Conservation (phyloP, 2,113 vertebrate species). For the Enhydra lutris region DNA sequence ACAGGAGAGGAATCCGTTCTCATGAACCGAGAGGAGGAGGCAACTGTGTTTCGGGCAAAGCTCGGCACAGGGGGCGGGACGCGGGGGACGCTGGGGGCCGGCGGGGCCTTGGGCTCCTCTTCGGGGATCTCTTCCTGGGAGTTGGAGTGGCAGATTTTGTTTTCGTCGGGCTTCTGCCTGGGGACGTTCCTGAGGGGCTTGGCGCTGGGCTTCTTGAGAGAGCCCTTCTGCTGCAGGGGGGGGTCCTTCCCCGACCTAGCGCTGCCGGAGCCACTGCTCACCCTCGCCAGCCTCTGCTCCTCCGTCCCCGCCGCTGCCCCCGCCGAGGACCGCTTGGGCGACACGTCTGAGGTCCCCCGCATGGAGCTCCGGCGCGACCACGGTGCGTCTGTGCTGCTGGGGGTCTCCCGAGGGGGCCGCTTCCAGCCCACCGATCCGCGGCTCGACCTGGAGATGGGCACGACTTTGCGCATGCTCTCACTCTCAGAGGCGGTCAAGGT, state of each 20-base stretch:
- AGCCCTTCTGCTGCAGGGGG: conserved; percentile 71
- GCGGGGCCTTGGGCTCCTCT: conserved; percentile 78
- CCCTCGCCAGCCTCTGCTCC: conserved; percentile 84
- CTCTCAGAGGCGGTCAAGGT: conserved; percentile 88
- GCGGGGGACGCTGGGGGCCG: conserved; percentile 65
- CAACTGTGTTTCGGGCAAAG: conserved; percentile 95
- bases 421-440: conserved; percentile 76
- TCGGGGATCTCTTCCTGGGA: conserved; percentile 82
- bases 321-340: conserved; percentile 80
- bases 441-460: conserved; percentile 89
- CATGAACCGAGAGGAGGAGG: conserved; percentile 88
- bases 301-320: conserved; percentile 87
- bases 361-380: conserved; percentile 84
- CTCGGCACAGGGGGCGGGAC: conserved; percentile 81
- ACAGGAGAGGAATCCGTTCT: conserved; percentile 82
- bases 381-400: conserved; percentile 66
- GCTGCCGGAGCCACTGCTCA: conserved; percentile 65
- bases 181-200: conserved; percentile 89
- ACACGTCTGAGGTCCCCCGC: conserved; percentile 83
- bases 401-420: conserved; percentile 74
- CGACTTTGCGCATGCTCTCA: conserved; percentile 92
- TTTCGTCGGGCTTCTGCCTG: conserved; percentile 87
- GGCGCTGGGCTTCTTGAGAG: conserved; percentile 88
- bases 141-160: conserved; percentile 90
- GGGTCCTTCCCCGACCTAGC: conserved; percentile 83